Base-by-base conservation (phyloP, 2,888 invertebrate genomes). In the Eupithecia inturbata region DNA sequence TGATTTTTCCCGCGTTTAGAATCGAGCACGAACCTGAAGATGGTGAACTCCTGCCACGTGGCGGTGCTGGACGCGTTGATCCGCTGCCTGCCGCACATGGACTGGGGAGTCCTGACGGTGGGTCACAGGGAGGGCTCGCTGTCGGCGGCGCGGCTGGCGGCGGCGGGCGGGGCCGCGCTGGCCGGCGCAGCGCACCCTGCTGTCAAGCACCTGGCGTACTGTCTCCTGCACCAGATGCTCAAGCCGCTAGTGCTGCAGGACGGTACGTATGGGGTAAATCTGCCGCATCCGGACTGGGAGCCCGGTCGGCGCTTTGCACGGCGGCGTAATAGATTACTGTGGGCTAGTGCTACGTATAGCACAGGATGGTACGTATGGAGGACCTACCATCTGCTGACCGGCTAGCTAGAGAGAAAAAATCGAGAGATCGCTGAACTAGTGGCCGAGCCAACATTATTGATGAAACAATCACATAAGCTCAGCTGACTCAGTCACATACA, bases 181-280 rank as follows among this genome's bases (percentile, higher is more conserved):
- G 62, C 10, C 19, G 73, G 41, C 75, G 81, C 49, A 39, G 45
- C 77, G 68, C 88, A 81, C 78, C 78, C 75, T 79, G 83, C 81
- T 7, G 57, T 26, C 81, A 80, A 85, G 81, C 84, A 81, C 74
- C 83, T 89, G 19, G 91, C 91, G 41, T 81, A 84, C 79, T 45
- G 57, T 36, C 74, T 84, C 73, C 82, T 91, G 66, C 60, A 19
- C 1, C 73, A 77, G 3, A 64, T 90, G n/a, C 82, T 82, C 10
- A 74, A 80, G 57, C 83, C 86, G 26, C 81, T 88, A 26, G 86
- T 90, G 19, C 71, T 83, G 39, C 83, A 83, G 3, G 91, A 91
- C 73, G 89, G 91, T 91, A 19, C 77, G 85, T 70, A 33, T 16
- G 28, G 31, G 16, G 19, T n/a, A n/a, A 19, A 14, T 45, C 7